phyloP scores from a whole-genome alignment of 2,888 invertebrate species.

The Athalia circularis region DNA sequence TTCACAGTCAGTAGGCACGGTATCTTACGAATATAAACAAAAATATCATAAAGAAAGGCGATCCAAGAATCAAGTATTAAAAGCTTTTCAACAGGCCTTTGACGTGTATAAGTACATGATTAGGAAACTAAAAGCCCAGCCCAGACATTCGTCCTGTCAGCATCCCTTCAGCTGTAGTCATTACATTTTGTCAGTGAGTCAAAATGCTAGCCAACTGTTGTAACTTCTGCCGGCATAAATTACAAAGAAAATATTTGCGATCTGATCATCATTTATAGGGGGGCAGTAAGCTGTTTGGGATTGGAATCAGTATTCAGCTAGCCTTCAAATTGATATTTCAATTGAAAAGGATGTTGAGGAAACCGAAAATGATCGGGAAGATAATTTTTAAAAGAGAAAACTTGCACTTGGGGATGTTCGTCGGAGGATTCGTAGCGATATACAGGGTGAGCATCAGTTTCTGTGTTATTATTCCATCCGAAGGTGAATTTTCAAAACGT shows the following conservation, averaged over 20 bases:
- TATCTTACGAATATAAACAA: constrained; percentile 7
- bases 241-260: constrained; percentile 19
- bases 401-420: constrained; percentile 80
- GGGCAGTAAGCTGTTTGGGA: constrained; percentile 77
- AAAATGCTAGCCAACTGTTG: not conserved
- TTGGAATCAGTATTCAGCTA: constrained; percentile 80
- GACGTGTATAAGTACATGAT: constrained; percentile 74
- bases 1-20: constrained; percentile 43
- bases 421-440: constrained; percentile 82
- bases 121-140: constrained; percentile 75
- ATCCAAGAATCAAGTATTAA: constrained; percentile 67
- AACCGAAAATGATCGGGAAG: constrained; percentile 75
- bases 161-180: constrained; percentile 80
- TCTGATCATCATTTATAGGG: constrained; percentile 73
- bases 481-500: too few relatives aligned
- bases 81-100: constrained; percentile 72
- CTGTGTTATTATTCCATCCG: constrained; percentile 12
- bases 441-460: constrained; percentile 77
- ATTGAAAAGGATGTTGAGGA: constrained; percentile 75
- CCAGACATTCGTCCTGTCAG: constrained; percentile 76
- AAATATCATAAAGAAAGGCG: constrained; percentile 50
- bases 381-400: constrained; percentile 77
- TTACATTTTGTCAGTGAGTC: constrained; percentile 76
- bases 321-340: constrained; percentile 78
- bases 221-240: not conserved